These are phyloP conservation scores for Cerceris rybyensis DNA, from an alignment of 2,888 invertebrate species.

Conservation along the genomic window DNA sequence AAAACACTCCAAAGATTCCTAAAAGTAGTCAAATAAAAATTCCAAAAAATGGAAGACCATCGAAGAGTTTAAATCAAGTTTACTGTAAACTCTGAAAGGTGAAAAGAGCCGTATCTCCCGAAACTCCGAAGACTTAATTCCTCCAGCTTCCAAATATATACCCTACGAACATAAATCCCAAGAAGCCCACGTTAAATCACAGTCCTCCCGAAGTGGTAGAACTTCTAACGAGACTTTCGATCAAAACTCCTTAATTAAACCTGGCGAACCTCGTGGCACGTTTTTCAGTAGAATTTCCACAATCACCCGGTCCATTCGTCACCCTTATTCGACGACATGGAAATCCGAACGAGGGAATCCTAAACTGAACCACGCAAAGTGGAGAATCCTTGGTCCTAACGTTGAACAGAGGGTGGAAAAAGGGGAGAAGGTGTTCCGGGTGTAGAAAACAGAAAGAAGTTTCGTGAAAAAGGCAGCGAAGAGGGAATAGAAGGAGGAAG, in stretches of 20 bases:
- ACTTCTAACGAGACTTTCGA: conserved; percentile 15
- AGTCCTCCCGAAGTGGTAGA: background rate
- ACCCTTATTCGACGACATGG: conserved; percentile 8
- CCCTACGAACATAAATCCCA: background rate
- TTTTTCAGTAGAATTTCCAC: conserved; percentile 48
- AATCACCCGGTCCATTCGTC: conserved; percentile 17
- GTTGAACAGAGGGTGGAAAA: background rate
- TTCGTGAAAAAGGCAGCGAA: conserved; percentile 19
- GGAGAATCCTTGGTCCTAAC: background rate
- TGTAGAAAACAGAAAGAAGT: conserved; percentile 25
- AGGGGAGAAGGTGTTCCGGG: background rate
- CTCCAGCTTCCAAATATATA: conserved; percentile 13
- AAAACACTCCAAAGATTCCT: too few species aligned
- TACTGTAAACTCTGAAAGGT: too few species aligned
- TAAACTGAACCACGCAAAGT: too few species aligned
- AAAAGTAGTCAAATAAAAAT: too few species aligned
- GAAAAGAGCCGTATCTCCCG: too few species aligned
- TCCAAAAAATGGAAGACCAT: too few species aligned
- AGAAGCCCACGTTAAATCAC: conserved; percentile 32
- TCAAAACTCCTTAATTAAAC: conserved; percentile 41
- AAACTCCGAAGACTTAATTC: conserved; percentile 29
- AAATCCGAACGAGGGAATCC: background rate
- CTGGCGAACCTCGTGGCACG: conserved; percentile 18
- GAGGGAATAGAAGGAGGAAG: conserved; percentile 45
- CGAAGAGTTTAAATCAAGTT: too few species aligned